These are phyloP conservation scores for Pampusana beccarii DNA, from an alignment of 2,113 vertebrate species.

Conservation along the genomic window DNA sequence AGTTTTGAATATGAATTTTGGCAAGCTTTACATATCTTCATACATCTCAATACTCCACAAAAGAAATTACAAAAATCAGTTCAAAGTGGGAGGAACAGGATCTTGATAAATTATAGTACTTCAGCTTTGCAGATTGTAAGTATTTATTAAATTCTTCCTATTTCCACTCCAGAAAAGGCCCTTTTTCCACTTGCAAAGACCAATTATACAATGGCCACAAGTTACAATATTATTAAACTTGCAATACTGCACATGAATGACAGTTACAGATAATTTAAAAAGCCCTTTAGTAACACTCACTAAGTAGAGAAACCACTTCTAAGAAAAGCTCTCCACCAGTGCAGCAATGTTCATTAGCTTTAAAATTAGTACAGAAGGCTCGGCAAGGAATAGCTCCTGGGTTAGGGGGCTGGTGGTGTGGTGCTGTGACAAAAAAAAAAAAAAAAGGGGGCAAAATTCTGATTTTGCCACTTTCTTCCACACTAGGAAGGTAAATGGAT, in stretches of 20 bases:
- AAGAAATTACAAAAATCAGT: neutral
- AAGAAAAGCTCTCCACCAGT: neutral
- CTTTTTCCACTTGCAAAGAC: neutral
- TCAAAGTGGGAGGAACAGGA: neutral
- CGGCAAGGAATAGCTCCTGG: neutral
- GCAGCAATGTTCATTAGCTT: neutral
- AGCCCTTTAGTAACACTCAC: neutral
- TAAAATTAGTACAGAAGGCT: neutral
- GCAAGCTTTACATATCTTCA: neutral
- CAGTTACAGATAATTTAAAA: neutral
- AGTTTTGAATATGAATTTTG: neutral
- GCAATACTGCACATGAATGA: constrained; percentile 4
- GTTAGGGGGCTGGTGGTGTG: too few species aligned
- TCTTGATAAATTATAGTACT: neutral
- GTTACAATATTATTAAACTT: constrained; percentile 28
- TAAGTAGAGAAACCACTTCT: neutral
- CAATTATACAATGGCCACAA: constrained; percentile 34
- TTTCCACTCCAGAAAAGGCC: neutral
- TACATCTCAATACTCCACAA: neutral
- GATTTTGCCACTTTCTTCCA: neutral
- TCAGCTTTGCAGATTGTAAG: neutral
- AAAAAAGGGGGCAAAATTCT: neutral
- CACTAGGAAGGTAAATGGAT: neutral
- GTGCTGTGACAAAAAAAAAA: neutral
- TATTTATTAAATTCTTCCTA: constrained; percentile 11